Evolutionary conservation across 2,888 invertebrate species (phyloP).

Genomic region (Corythucha ciliata): DNA sequence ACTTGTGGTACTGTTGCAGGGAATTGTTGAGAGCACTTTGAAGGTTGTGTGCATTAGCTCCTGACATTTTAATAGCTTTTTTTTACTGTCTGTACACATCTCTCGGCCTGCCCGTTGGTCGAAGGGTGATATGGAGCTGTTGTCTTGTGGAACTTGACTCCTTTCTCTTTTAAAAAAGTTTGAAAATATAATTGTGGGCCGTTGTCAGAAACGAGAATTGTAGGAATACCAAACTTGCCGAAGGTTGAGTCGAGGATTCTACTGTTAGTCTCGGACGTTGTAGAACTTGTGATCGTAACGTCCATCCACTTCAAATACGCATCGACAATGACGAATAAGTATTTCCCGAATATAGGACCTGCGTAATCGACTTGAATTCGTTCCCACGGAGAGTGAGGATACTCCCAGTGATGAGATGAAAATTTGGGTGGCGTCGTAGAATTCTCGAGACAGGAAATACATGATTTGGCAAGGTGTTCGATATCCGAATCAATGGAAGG

Average conservation of each 20-base stretch:
- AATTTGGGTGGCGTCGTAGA: conserved; percentile 17
- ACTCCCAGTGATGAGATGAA: conserved; percentile 29
- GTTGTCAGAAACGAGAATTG: conserved; percentile 30
- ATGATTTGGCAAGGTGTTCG: conserved; percentile 30
- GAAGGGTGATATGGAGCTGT: no score
- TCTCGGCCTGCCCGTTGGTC: conserved; percentile 18
- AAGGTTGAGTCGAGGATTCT: conserved; percentile 27
- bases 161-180: conserved; percentile 27
- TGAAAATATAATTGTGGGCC: conserved; percentile 31
- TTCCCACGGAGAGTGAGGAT: conserved; percentile 30
- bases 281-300: conserved; percentile 25
- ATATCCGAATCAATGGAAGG: conserved; percentile 34
- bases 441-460: conserved; percentile 16
- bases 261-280: conserved; percentile 26
- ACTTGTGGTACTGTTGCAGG: no score
- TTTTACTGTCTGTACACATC: conserved; percentile 20
- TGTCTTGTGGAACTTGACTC: conserved; percentile 30
- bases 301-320: conserved; percentile 35
- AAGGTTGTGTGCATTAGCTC: no score
- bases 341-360: conserved; percentile 25
- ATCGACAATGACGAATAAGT: conserved; percentile 33
- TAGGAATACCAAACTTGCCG: conserved; percentile 26
- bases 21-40: no score
- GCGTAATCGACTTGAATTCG: conserved; percentile 34
- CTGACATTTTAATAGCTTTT: background rate